Evolutionary conservation across 2,797 vertebrate species (phyloP).

Genomic region (Tiaroga cobitis): DNA sequence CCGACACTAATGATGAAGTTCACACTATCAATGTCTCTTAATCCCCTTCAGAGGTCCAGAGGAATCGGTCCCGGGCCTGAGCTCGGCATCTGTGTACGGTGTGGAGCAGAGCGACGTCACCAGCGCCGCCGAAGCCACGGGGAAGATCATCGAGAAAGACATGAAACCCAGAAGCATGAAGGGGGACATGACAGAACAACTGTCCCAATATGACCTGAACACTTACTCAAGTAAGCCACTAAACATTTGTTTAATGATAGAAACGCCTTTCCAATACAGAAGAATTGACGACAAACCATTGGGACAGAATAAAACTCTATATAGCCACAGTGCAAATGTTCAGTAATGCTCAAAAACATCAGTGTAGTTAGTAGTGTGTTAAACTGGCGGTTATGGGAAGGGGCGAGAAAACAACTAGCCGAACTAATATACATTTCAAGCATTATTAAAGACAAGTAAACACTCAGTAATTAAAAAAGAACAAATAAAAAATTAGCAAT

Average conservation of each 20-base stretch:
- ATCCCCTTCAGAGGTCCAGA: constrained; percentile 80
- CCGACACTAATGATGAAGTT: neutral
- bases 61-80: constrained; percentile 75
- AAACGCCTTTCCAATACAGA: neutral
- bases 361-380: neutral
- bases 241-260: neutral
- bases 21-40: neutral
- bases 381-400: too few relatives aligned
- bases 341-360: neutral
- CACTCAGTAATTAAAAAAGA: too few relatives aligned
- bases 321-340: neutral
- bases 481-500: too few relatives aligned
- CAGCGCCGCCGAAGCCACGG: constrained; percentile 69
- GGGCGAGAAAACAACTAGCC: too few relatives aligned
- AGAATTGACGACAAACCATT: too few relatives aligned
- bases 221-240: constrained; percentile 86
- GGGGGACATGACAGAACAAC: constrained; percentile 81
- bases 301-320: neutral
- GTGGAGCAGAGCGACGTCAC: constrained; percentile 83
- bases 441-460: too few relatives aligned
- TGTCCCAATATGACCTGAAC: constrained; percentile 89
- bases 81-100: constrained; percentile 75
- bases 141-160: constrained; percentile 88
- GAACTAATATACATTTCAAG: too few relatives aligned
- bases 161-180: constrained; percentile 78